Conservation (phyloP, 2,888 invertebrate genomes). For the Eilema depressum region DNA sequence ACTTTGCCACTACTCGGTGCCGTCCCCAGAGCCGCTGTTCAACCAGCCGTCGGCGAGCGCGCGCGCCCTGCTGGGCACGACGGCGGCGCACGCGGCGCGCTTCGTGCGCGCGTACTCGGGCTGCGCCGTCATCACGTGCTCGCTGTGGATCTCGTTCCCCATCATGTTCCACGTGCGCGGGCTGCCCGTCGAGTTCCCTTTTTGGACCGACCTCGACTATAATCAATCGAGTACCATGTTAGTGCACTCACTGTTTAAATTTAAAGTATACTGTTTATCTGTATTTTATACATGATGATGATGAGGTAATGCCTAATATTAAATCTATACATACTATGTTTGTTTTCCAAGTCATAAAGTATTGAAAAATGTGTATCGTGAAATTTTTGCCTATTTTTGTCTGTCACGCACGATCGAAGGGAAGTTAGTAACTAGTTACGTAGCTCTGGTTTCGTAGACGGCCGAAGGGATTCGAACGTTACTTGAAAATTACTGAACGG, state of each 20-base stretch:
- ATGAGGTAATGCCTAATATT: no score
- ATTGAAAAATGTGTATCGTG: no score
- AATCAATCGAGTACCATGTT: constrained; percentile 33
- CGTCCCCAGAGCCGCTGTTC: constrained; percentile 49
- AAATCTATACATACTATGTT: no score
- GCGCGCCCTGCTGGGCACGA: constrained; percentile 32
- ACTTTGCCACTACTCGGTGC: not conserved
- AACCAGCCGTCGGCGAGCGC: constrained; percentile 28
- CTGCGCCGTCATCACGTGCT: constrained; percentile 71
- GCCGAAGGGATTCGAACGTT: not conserved
- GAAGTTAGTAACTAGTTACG: no score
- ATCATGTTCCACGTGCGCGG: constrained; percentile 54
- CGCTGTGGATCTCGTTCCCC: constrained; percentile 72
- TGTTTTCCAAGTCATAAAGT: no score
- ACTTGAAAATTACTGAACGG: not conserved
- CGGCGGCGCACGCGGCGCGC: constrained; percentile 49
- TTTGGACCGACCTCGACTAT: constrained; percentile 53
- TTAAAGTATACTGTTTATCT: not conserved
- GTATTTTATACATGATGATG: no score
- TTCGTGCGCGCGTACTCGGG: constrained; percentile 58
- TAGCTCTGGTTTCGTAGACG: no score
- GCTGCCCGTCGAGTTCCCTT: constrained; percentile 62
- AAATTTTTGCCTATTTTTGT: not conserved
- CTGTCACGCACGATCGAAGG: not conserved
- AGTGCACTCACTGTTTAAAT: not conserved